phyloP scores from a whole-genome alignment of 2,797 vertebrate species.

The Pristis pectinata region DNA sequence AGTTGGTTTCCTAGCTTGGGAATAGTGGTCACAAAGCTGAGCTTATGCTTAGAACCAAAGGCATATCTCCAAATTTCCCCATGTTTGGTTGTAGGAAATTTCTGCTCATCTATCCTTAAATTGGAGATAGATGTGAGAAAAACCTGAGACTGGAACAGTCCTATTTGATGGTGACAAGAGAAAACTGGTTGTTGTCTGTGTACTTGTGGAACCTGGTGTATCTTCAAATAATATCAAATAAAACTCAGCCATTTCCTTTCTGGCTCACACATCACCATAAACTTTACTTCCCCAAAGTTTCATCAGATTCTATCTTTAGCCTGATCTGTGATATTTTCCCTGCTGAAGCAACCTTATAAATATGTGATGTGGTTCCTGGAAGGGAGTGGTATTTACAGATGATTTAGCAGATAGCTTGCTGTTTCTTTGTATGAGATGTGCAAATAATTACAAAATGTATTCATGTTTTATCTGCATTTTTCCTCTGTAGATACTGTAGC shows the following conservation, averaged over 20 bases:
- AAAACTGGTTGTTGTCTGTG: no score
- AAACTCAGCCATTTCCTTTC: neutral
- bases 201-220: no score
- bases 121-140: no score
- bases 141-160: no score
- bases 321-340: neutral
- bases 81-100: no score
- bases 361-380: neutral
- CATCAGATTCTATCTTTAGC: neutral
- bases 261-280: neutral
- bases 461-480: neutral
- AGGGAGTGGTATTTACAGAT: neutral
- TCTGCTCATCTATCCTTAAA: no score
- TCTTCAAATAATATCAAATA: no score
- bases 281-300: neutral
- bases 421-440: neutral
- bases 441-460: neutral
- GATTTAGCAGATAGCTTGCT: neutral
- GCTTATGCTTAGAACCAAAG: no score
- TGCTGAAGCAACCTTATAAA: neutral
- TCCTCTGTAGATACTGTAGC: slow-evolving; percentile 65
- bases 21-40: no score
- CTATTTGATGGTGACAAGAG: no score
- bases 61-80: no score
- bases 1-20: no score